Conservation (phyloP, 2,113 vertebrate genomes). For the Onychostruthus taczanowskii region DNA sequence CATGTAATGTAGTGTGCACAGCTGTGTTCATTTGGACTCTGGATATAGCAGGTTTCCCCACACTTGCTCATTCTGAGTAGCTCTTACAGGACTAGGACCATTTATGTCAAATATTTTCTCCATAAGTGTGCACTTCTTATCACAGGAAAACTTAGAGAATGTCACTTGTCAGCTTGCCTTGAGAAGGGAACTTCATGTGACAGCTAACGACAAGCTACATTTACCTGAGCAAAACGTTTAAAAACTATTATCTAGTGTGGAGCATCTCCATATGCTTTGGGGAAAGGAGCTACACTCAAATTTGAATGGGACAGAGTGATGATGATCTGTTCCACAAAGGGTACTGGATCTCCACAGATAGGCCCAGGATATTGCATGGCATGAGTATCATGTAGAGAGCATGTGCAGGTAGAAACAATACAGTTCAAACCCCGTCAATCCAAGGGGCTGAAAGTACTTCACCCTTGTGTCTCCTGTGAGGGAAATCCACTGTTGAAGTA, state of each 20-base stretch:
- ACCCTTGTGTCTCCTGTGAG: not conserved
- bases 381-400: not conserved
- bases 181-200: not conserved
- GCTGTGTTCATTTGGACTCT: not conserved
- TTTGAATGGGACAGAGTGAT: not conserved
- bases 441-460: not conserved
- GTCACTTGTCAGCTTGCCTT: not conserved
- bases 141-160: not conserved
- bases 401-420: not conserved
- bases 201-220: not conserved
- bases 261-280: not conserved
- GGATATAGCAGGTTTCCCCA: not conserved
- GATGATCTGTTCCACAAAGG: not conserved
- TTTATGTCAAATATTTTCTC: not conserved
- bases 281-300: not conserved
- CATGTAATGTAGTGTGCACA: not conserved
- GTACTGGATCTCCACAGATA: not conserved
- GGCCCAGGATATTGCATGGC: not conserved
- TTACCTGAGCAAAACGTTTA: not conserved
- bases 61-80: not conserved
- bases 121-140: fast-evolving
- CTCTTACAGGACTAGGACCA: not conserved
- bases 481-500: not conserved
- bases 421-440: not conserved
- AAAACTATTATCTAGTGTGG: not conserved